Evolutionary conservation across 2,797 vertebrate species (phyloP), one percentile per base, ranked within the genome.

Genomic region (Hemibagrus guttatus): DNA sequence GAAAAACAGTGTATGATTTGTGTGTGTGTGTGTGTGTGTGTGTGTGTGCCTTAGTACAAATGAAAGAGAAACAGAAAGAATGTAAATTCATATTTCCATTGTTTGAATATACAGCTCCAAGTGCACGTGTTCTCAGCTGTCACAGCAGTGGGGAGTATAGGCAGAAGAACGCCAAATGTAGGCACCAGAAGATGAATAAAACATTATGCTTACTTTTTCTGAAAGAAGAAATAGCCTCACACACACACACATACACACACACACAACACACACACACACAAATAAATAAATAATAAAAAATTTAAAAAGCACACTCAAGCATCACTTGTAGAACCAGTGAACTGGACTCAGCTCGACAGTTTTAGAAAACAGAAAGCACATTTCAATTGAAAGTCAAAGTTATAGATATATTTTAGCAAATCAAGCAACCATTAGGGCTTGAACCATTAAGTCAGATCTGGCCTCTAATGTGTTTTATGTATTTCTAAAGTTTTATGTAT

Each of bases 111-210:
- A 39, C 28, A n/a, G n/a, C 31, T 74, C 28, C 49, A 46, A 84
- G 86, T 84, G 35, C 68, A n/a, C 68, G 72, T 82, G 86, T 83
- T 85, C 83, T 66, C 35, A 69, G 61, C 84, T 81, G 74, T 56
- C 85, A 87, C 84, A 74, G 75, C 86, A 76, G 28, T 28, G 59
- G 76, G 81, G 69, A 75, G 4, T 58, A 68, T 81, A 84, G 81
- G 28, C 85, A 85, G 54, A 84, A 14, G 81, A 89, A 82, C 17
- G 63, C 81, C 83, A 88, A 88, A 82, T 61, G 76, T 46, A 83
- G 81, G 76, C 75, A 86, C 66, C 83, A 64, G 28, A 56, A 46
- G 66, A 91, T 91, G 88, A 91, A 89, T 89, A 89, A 91, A 89
- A 87, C 88, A 91, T 91, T n/a, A 86, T 52, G 46, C 81, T 86